Conservation (phyloP, 2,113 vertebrate species). For the Dicentrarchus labrax region DNA sequence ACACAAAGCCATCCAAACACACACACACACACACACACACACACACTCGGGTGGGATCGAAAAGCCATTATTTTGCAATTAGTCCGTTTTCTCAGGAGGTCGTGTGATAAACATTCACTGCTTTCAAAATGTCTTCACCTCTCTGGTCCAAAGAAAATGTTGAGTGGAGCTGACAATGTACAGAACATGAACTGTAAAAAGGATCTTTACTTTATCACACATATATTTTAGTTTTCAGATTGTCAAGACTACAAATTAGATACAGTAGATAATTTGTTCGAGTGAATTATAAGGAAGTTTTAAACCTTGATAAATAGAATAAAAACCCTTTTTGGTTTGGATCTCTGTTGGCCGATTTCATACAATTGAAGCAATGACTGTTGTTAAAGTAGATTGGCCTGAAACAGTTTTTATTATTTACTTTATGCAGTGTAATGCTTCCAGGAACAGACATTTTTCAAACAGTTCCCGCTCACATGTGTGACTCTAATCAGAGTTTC, state of each 20-base stretch:
- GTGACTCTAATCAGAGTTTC: conserved; percentile 41
- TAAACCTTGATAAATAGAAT: neutral
- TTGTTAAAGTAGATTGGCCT: rapidly evolving
- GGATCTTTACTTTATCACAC: neutral
- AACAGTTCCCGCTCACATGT: conserved; percentile 6
- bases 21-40: neutral
- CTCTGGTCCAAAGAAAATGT: conserved; percentile 61
- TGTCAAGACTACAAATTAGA: neutral
- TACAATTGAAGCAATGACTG: neutral
- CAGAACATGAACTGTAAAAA: neutral
- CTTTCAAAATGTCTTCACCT: conserved; percentile 47
- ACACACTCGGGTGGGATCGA: conserved; percentile 27
- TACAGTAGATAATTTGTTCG: neutral
- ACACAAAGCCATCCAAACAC: conserved; percentile 34
- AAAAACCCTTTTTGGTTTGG: neutral
- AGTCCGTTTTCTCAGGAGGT: conserved; percentile 46
- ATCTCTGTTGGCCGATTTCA: neutral
- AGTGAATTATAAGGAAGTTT: no score
- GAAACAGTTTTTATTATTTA: neutral
- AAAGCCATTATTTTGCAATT: conserved; percentile 56
- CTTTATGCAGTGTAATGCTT: neutral
- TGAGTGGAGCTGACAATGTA: conserved; percentile 17
- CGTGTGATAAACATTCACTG: conserved; percentile 43
- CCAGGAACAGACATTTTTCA: conserved; percentile 34
- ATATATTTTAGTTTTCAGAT: neutral